Base-by-base conservation (phyloP, 2,888 invertebrate species). In the Orthosia incerta region DNA sequence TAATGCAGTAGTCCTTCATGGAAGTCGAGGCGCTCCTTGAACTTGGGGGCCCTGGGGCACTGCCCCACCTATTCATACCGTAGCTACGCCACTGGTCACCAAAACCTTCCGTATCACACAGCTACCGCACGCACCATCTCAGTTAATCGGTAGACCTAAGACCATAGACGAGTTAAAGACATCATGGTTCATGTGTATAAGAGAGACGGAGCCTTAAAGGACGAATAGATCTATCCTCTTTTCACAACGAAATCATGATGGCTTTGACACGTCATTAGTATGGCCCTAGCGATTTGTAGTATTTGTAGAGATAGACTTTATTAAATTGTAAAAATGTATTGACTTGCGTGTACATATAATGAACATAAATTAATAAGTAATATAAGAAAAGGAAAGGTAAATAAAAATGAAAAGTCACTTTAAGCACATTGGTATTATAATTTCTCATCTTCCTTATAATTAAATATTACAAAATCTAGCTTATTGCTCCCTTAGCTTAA, bases 391-490 rank as follows among this genome's bases (percentile, higher is more conserved):
- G 4, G 4, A 62, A 12, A 26, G 13, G 4, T 63, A 56, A 48
- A 53, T 26, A 81, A 91, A 91, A 94, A 91, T 88, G 91, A 92
- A 91, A 92, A 89, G 85, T 83, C 66, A 82, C 45, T 82, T 82
- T 94, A 95, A 95, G 94, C 95, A 94, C 93, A 91, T 93, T 89
- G 83, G 90, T 90, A 91, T 91, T 93, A 91, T 93, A 87, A 87
- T 87, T 82, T 87, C 80, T 77, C 80, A 91, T 88, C 87, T 88
- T 87, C 84, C 82, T 87, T 89, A 88, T 79, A 83, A 87, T 84
- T 86, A 82, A 82, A 78, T 85, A 82, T 86, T 88, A 91, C 86
- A 89, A 91, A 91, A 90, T 87, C 79, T 82, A 87, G 88, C 91
- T 91, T 93, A 93, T 93, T 93, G 93, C 93, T 92, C 89, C 89